Percentiles rank a stretch among this genome's conserved stretches.
Evolutionary conservation across 1,140 invertebrate genomes (phyloP).

Genomic region (Tribolium madens): DNA sequence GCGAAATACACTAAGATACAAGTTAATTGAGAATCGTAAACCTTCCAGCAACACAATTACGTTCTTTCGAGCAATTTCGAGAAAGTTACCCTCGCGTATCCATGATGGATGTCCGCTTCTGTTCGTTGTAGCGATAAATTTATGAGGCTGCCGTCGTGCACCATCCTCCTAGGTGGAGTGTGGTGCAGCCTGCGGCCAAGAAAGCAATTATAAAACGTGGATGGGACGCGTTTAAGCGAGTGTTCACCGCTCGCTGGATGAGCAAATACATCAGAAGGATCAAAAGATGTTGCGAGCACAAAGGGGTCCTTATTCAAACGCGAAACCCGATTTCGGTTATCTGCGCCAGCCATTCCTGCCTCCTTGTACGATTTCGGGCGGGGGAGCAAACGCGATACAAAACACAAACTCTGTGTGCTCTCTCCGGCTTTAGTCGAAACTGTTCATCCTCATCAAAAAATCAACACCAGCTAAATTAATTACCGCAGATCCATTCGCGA

Average conservation of each 20-base stretch:
- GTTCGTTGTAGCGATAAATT: slow-evolving; percentile 52
- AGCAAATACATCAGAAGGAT: slow-evolving; percentile 61
- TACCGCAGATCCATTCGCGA: neutral
- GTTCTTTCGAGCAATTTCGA: slow-evolving; percentile 54
- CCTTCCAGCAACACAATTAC: slow-evolving; percentile 53
- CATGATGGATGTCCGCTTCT: slow-evolving; percentile 52
- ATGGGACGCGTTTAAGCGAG: slow-evolving; percentile 50
- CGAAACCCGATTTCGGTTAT: slow-evolving; percentile 60
- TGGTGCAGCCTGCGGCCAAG: slow-evolving; percentile 55
- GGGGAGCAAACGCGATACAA: slow-evolving; percentile 7
- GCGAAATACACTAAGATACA: slow-evolving; percentile 53
- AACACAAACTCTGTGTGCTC: neutral
- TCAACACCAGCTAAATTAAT: slow-evolving; percentile 19
- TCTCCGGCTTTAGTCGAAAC: neutral
- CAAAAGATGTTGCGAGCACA: slow-evolving; percentile 59
- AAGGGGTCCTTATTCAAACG: slow-evolving; percentile 60
- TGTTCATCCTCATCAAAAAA: slow-evolving; percentile 16
- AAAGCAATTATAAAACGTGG: slow-evolving; percentile 61
- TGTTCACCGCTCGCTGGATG: slow-evolving; percentile 51
- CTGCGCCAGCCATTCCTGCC: slow-evolving; percentile 51
- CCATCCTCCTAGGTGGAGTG: slow-evolving; percentile 22
- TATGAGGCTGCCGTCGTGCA: slow-evolving; percentile 40
- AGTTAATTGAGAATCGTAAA: slow-evolving; percentile 53
- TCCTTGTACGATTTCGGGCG: slow-evolving; percentile 18
- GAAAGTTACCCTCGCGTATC: slow-evolving; percentile 43